Evolutionary conservation across 2,888 invertebrate species (phyloP).

Genomic region (Ferrisia virgata): DNA sequence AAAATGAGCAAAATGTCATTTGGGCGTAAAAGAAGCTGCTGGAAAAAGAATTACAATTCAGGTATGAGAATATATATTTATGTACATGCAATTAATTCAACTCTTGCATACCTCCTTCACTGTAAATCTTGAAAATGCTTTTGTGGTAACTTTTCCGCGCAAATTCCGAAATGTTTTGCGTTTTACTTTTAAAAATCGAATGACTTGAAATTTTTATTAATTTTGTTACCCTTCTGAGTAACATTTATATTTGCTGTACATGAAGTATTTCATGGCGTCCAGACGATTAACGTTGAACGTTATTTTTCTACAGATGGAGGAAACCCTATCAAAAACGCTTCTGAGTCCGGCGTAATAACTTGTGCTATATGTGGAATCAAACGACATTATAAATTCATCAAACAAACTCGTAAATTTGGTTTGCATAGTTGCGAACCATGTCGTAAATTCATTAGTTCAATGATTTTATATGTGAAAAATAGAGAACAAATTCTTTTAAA

Average conservation of each 20-base stretch:
- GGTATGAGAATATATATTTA: background rate
- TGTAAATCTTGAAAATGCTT: background rate
- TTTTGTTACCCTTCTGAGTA: too few species aligned
- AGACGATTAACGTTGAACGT: background rate
- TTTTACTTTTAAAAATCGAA: background rate
- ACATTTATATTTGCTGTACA: too few species aligned
- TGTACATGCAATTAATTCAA: background rate
- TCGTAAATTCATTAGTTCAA: slow-evolving; percentile 79
- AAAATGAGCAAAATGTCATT: slow-evolving; percentile 14
- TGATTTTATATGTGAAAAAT: slow-evolving; percentile 55
- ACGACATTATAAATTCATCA: slow-evolving; percentile 70
- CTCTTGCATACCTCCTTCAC: background rate
- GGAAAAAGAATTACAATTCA: slow-evolving; percentile 35
- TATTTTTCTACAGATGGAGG: background rate
- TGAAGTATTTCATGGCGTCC: background rate
- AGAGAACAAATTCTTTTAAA: slow-evolving; percentile 21
- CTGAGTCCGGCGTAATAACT: slow-evolving; percentile 55
- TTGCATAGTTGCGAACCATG: slow-evolving; percentile 82
- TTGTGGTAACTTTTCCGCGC: background rate
- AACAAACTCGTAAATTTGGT: slow-evolving; percentile 78
- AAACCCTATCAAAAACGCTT: slow-evolving; percentile 1
- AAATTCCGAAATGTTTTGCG: background rate
- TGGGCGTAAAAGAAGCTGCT: slow-evolving; percentile 41
- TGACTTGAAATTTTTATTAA: too few species aligned
- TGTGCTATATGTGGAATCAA: slow-evolving; percentile 78